Evolutionary conservation across 92 coral and sea anemone genomes (phyloP).

Genomic region (Parazoanthus swiftii): DNA sequence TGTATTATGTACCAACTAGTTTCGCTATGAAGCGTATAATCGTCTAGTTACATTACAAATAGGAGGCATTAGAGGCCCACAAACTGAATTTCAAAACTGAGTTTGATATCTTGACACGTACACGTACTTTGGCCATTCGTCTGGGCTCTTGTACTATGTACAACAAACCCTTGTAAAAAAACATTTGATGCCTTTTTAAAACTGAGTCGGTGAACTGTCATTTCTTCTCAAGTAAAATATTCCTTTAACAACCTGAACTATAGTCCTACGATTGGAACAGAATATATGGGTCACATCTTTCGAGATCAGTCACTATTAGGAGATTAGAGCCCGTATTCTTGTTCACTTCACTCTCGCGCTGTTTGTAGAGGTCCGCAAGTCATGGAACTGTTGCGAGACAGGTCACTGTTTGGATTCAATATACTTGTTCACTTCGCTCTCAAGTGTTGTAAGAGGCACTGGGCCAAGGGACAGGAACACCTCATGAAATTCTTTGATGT

Average conservation of each 20-base stretch:
- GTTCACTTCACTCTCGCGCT: not conserved
- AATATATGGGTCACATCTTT: not conserved
- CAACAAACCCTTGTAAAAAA: not conserved
- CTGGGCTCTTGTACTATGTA: not conserved
- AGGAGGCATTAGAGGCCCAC: no score
- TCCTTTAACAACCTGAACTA: not conserved
- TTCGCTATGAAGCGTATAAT: no score
- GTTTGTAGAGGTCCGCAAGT: not conserved
- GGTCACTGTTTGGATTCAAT: constrained; percentile 36
- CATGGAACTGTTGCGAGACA: not conserved
- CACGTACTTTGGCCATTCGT: not conserved
- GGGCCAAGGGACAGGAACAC: constrained; percentile 80
- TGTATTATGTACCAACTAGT: no score
- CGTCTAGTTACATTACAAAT: no score
- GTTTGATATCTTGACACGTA: not conserved
- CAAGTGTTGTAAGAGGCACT: constrained; percentile 81
- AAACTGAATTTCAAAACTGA: no score
- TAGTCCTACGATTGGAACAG: not conserved
- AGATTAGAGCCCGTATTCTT: not conserved
- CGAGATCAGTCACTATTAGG: no score
- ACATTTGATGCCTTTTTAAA: not conserved
- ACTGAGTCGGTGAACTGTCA: not conserved
- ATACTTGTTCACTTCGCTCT: constrained; percentile 74
- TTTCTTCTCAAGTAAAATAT: no score
- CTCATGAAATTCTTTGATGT: constrained; percentile 87